These are phyloP conservation scores for Sabellastarte sp. DNA, from an alignment of 2,888 invertebrate genomes.

Conservation along the genomic window DNA sequence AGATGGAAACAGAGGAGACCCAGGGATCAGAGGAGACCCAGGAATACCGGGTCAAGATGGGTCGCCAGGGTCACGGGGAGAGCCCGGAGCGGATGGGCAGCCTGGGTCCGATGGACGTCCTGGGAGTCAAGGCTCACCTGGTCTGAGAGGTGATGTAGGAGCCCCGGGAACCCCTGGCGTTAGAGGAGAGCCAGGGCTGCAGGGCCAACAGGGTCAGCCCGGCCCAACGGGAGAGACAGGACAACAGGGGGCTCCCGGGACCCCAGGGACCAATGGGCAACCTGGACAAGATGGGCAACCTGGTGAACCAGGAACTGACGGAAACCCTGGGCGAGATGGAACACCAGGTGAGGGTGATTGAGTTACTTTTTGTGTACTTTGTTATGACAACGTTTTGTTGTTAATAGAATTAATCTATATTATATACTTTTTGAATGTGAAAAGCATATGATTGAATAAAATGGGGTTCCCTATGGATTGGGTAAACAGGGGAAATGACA, in stretches of 20 bases:
- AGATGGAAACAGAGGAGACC: constrained; percentile 11
- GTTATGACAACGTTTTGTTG: no score
- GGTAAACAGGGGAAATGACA: no score
- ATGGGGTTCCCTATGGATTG: no score
- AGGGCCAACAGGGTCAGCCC: constrained; percentile 5
- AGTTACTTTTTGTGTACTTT: no score
- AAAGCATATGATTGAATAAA: no score
- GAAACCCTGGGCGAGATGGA: not conserved
- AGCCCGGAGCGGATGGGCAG: not conserved
- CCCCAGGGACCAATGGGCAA: not conserved
- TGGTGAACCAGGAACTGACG: constrained; percentile 6
- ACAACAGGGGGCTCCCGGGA: not conserved
- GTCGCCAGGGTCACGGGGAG: not conserved
- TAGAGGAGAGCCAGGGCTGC: constrained; percentile 18
- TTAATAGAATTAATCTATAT: no score
- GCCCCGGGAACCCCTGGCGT: not conserved
- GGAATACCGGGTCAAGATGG: constrained; percentile 4
- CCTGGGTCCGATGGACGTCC: not conserved
- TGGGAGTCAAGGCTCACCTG: not conserved
- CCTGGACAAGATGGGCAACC: constrained; percentile 2
- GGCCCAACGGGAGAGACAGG: constrained; percentile 1
- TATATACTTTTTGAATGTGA: no score
- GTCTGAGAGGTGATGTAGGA: not conserved
- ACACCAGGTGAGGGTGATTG: no score
- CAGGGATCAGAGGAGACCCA: constrained; percentile 16